These are phyloP conservation scores for Apomyelois bistriatella DNA, from an alignment of 2,888 invertebrate species.

Conservation along the genomic window DNA sequence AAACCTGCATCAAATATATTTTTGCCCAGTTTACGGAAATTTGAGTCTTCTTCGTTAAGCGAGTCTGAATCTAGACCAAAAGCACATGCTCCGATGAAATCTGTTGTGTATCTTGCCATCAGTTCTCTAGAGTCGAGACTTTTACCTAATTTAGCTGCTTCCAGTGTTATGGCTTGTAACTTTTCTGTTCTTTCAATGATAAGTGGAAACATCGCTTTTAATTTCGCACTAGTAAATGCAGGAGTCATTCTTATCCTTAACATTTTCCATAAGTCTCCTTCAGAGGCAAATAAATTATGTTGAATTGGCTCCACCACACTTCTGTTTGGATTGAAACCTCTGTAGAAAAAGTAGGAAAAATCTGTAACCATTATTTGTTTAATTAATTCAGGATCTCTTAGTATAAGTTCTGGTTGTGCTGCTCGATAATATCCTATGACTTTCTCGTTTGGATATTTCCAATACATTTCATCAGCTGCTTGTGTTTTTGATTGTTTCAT, in stretches of 20 bases:
- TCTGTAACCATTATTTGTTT: constrained; percentile 13
- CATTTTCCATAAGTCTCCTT: constrained; percentile 19
- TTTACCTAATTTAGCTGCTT: constrained; percentile 15
- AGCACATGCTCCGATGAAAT: constrained; percentile 36
- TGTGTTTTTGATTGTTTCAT: background rate
- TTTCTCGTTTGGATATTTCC: constrained; percentile 13
- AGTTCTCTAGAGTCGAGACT: constrained; percentile 28
- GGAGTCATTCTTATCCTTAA: constrained; percentile 17
- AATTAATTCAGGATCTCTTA: constrained; percentile 12
- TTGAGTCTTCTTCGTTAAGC: constrained; percentile 14
- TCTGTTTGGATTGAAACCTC: constrained; percentile 9
- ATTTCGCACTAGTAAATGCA: constrained; percentile 16
- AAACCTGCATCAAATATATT: constrained; percentile 19
- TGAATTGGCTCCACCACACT: constrained; percentile 13
- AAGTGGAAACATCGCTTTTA: constrained; percentile 18
- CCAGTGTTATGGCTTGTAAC: constrained; percentile 4
- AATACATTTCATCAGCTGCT: constrained; percentile 1
- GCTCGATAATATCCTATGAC: constrained; percentile 10
- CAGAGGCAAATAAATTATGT: constrained; percentile 14
- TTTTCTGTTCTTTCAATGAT: constrained; percentile 16
- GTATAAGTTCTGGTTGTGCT: constrained; percentile 6
- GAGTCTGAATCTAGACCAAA: constrained; percentile 31
- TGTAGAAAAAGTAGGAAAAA: constrained; percentile 9
- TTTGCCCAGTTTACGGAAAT: constrained; percentile 16
- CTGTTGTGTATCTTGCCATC: constrained; percentile 35